These are phyloP conservation scores for Oryzias dopingdopingensis DNA, from an alignment of 2,797 vertebrate genomes.

Conservation along the genomic window DNA sequence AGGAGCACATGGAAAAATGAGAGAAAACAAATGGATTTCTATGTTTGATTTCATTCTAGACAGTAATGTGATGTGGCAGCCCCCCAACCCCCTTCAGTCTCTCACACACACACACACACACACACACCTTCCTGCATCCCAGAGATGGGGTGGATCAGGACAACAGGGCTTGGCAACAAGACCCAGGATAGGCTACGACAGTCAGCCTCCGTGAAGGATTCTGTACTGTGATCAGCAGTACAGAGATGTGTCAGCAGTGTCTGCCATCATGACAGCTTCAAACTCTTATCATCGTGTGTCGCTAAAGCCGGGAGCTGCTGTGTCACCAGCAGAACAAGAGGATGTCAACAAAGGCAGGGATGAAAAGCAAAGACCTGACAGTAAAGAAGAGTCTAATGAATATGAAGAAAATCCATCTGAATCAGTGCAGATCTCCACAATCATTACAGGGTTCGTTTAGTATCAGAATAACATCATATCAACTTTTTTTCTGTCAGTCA, in stretches of 20 bases:
- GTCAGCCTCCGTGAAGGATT: conserved; percentile 21
- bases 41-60: conserved; percentile 64
- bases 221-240: conserved; percentile 6
- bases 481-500: neutral
- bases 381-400: conserved; percentile 6
- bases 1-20: conserved; percentile 30
- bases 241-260: conserved; percentile 6
- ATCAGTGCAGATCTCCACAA: neutral
- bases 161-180: conserved; percentile 21
- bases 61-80: conserved; percentile 57
- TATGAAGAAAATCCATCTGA: conserved; percentile 5
- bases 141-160: conserved; percentile 31
- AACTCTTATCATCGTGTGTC: neutral
- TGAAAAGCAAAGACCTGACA: conserved; percentile 3
- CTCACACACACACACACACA: conserved; percentile 20
- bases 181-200: conserved; percentile 20
- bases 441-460: neutral
- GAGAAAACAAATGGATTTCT: conserved; percentile 61
- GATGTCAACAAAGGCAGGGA: conserved; percentile 10
- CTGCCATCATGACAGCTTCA: conserved; percentile 20
- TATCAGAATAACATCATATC: neutral
- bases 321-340: conserved; percentile 20
- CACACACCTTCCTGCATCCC: conserved; percentile 32
- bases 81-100: conserved; percentile 23
- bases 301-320: conserved; percentile 43